Evolutionary conservation across 1,140 invertebrate species (phyloP).

Genomic region (Diabrotica virgifera): DNA sequence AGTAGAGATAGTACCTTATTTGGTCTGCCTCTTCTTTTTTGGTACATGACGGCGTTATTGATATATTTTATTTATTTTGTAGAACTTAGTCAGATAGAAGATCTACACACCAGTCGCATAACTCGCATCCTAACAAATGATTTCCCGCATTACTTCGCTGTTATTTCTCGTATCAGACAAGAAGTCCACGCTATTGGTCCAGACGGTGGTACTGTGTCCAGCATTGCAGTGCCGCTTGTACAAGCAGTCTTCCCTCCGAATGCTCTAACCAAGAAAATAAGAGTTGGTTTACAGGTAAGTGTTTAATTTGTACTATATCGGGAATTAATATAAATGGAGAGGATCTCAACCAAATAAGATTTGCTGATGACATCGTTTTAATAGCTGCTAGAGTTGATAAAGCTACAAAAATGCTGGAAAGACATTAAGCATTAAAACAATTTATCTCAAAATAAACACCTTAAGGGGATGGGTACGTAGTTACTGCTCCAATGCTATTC

Average conservation of each 20-base stretch:
- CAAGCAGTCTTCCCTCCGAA: conserved; percentile 92
- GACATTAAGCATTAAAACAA: background rate
- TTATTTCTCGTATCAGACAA: conserved; percentile 88
- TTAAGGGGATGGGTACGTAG: no score
- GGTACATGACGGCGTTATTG: no score
- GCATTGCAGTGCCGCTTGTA: conserved; percentile 90
- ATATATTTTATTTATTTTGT: conserved; percentile 28
- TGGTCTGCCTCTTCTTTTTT: no score
- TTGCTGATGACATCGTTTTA: no score
- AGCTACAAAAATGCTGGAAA: no score
- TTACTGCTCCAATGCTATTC: no score
- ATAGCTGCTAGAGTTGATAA: no score
- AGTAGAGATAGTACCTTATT: no score
- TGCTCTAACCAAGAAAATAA: conserved; percentile 92
- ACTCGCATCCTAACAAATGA: conserved; percentile 91
- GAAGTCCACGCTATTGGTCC: conserved; percentile 92
- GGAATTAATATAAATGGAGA: no score
- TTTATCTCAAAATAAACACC: no score
- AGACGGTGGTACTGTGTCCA: conserved; percentile 92
- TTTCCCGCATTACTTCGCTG: conserved; percentile 95
- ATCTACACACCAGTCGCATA: conserved; percentile 81
- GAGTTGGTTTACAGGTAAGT: conserved; percentile 88
- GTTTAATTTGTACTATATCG: conserved; percentile 3
- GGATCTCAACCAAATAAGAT: no score
- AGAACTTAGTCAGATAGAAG: conserved; percentile 80